Conservation (phyloP, 1,140 invertebrate species). For the Chrysopa pallens region DNA sequence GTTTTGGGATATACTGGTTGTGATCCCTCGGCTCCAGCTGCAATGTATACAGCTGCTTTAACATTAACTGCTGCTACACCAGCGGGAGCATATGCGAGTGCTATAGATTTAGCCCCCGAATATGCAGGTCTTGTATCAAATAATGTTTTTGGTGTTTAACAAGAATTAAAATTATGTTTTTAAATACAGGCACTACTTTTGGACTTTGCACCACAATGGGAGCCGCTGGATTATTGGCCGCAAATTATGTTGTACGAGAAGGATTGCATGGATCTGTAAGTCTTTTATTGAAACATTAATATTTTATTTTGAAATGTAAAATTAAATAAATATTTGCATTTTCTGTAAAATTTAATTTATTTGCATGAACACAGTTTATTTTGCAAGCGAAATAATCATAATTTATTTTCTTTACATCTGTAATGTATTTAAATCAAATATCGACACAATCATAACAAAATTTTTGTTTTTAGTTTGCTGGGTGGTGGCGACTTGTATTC, state of each 20-base stretch:
- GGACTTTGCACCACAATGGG: constrained; percentile 35
- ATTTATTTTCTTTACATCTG: too few relatives aligned
- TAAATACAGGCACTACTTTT: constrained; percentile 28
- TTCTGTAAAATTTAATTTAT: background rate
- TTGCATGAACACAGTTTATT: too few relatives aligned
- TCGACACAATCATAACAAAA: too few relatives aligned
- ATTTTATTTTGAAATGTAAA: background rate
- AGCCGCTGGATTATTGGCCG: constrained; percentile 31
- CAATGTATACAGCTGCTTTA: constrained; percentile 33
- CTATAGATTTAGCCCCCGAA: constrained; percentile 34
- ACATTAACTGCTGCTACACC: constrained; percentile 34
- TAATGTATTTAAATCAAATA: too few relatives aligned
- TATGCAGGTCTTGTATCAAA: constrained; percentile 16
- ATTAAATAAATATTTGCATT: background rate
- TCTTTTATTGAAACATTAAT: constrained; percentile 6
- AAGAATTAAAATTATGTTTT: background rate
- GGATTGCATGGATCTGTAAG: constrained; percentile 36
- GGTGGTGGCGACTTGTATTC: constrained; percentile 36
- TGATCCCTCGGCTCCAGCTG: constrained; percentile 35
- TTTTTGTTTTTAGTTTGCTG: constrained; percentile 26
- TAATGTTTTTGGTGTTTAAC: background rate
- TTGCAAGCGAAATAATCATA: too few relatives aligned
- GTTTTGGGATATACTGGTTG: constrained; percentile 38
- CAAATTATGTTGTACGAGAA: constrained; percentile 38
- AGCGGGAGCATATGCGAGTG: constrained; percentile 33